These are phyloP conservation scores for Ormyrus rosae DNA, from an alignment of 2,888 invertebrate genomes.

Conservation along the genomic window DNA sequence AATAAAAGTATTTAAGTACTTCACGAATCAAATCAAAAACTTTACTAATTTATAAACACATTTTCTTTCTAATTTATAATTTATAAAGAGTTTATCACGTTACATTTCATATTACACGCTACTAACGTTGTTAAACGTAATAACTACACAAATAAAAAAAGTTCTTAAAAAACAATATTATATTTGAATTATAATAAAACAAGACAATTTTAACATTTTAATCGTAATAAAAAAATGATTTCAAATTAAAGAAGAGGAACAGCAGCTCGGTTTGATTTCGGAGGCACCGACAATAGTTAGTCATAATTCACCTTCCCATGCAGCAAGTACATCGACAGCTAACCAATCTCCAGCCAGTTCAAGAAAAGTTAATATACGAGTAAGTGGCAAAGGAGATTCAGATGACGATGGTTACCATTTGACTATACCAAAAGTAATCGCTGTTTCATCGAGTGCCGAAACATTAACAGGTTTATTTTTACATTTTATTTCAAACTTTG, in stretches of 20 bases:
- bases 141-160: too few relatives aligned
- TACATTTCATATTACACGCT: too few relatives aligned
- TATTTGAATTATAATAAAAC: too few relatives aligned
- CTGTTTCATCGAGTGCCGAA: conserved; percentile 86
- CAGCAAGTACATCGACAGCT: conserved; percentile 31
- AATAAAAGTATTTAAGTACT: too few relatives aligned
- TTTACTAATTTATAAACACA: too few relatives aligned
- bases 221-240: neutral
- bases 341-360: conserved; percentile 63
- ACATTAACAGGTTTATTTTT: conserved; percentile 82
- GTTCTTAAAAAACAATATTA: too few relatives aligned
- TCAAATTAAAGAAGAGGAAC: conserved; percentile 76
- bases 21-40: too few relatives aligned
- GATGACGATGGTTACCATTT: conserved; percentile 81
- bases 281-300: conserved; percentile 71
- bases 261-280: conserved; percentile 70
- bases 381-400: conserved; percentile 68
- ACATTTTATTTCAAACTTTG: too few relatives aligned
- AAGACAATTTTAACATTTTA: neutral
- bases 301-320: conserved; percentile 61
- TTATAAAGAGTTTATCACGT: too few relatives aligned
- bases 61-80: too few relatives aligned
- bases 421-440: conserved; percentile 85
- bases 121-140: too few relatives aligned
- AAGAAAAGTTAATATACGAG: conserved; percentile 76